Evolutionary conservation across 2,113 vertebrate species (phyloP).

Genomic region (Coryphaenoides rupestris): DNA sequence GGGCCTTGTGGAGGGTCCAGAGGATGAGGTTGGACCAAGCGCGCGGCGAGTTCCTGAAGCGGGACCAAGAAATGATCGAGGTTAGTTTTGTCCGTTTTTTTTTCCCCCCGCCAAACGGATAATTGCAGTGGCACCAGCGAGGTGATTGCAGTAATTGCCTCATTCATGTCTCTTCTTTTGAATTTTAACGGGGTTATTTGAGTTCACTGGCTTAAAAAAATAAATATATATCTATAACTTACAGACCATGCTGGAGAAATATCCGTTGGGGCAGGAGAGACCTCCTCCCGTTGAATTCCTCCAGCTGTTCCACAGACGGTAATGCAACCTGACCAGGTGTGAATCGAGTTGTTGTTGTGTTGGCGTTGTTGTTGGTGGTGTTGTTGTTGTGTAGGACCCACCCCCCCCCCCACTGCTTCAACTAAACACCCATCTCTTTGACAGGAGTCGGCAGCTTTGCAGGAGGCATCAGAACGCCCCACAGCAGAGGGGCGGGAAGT

Average conservation of each 20-base stretch:
- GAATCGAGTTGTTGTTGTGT: slow-evolving; percentile 12
- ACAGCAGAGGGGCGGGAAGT: slow-evolving; percentile 12
- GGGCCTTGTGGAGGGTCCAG: slow-evolving; percentile 86
- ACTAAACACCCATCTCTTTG: slow-evolving; percentile 8
- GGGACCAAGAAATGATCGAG: slow-evolving; percentile 72
- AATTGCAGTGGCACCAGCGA: not conserved
- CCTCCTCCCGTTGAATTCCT: slow-evolving; percentile 57
- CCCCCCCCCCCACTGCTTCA: not conserved
- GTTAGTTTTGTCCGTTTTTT: slow-evolving; percentile 59
- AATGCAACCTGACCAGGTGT: slow-evolving; percentile 38
- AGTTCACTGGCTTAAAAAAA: too few relatives aligned
- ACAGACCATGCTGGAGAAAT: slow-evolving; percentile 74
- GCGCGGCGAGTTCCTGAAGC: slow-evolving; percentile 75
- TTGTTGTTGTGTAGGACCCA: not conserved
- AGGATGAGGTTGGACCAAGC: slow-evolving; percentile 78
- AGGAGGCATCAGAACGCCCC: slow-evolving; percentile 22
- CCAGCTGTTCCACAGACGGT: not conserved
- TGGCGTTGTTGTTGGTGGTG: too few relatives aligned
- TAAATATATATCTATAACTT: too few relatives aligned
- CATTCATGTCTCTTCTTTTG: not conserved
- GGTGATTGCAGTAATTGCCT: slow-evolving; percentile 5
- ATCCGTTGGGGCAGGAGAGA: slow-evolving; percentile 60
- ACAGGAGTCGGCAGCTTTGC: slow-evolving; percentile 30
- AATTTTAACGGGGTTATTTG: too few relatives aligned
- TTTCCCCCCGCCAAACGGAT: not conserved